Conservation (phyloP, 2,113 vertebrate genomes). For the Cololabis saira region DNA sequence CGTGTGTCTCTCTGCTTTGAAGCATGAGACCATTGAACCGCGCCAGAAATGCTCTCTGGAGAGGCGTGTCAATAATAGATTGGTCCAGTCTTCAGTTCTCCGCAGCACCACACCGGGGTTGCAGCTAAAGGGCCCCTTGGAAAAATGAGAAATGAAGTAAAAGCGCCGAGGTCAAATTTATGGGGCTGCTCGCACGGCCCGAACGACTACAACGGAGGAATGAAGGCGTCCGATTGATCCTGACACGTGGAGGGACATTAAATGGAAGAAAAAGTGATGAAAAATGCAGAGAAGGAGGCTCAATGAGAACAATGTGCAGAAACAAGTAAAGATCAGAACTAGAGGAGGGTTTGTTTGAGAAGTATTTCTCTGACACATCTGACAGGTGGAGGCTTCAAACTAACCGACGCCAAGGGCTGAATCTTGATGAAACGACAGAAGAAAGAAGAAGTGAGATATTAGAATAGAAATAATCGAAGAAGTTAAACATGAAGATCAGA, state of each 20-base stretch:
- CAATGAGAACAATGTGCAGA: constrained; percentile 1
- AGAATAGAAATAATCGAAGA: no score
- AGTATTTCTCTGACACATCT: no score
- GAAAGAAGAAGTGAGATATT: no score
- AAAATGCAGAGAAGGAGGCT: neutral
- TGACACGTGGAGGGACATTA: constrained; percentile 12
- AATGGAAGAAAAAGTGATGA: neutral
- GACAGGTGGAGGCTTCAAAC: no score
- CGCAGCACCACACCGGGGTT: constrained; percentile 3
- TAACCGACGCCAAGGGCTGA: no score
- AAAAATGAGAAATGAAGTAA: neutral
- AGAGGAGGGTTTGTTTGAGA: neutral
- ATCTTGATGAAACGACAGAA: no score
- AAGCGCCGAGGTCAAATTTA: constrained; percentile 3
- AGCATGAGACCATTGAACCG: constrained; percentile 7
- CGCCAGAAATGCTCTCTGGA: constrained; percentile 6
- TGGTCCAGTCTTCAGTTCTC: constrained; percentile 5
- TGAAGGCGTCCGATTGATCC: constrained; percentile 4
- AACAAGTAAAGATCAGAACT: constrained; percentile 7
- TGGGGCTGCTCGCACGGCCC: neutral
- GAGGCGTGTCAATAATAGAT: constrained; percentile 9
- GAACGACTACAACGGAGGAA: neutral
- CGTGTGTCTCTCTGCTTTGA: constrained; percentile 30
- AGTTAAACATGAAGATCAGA: no score
- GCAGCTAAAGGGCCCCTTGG: neutral